Base-by-base conservation (phyloP, 2,113 vertebrate species). In the Motacilla alba region DNA sequence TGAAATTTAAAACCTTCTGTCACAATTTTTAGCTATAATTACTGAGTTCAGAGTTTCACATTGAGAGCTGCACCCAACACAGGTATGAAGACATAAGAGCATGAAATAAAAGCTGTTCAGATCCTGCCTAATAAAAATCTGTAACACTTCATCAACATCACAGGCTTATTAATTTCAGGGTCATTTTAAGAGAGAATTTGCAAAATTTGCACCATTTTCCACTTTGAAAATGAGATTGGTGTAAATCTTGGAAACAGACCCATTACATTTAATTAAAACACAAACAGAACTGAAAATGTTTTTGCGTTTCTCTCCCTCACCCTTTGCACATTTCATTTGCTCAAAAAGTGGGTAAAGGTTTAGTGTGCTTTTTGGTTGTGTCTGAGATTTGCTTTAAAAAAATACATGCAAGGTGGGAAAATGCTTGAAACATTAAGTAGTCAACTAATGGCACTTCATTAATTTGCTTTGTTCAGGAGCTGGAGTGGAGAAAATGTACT, bases 111-210 rank as follows among this genome's bases (percentile, higher is more conserved):
- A 84, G 22, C 69, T 68, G 37, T 64, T 86, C 60, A 55, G n/a
- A 70, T 90, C 73, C 68, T 90, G 44, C 44, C 44, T 83, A 83
- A 66, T 77, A 92, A 76, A 94, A 84, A 59, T 80, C 73, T 78
- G 55, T 86, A 86, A 84, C 83, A 88, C 64, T 96, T 93, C 92
- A 84, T 94, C 77, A 89, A 13, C 69, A 69, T 79, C 58, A 72
- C n/a, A 86, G n/a, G 23, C 17, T 83, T 92, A 83, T 93, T 93
- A 90, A 90, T 84, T 94, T 93, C 85, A 93, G 56, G 69, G n/a
- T 88, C 27, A 59, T 91, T 93, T 94, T 74, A 83, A 83, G 43
- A 74, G 21, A 26, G 64, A 92, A 89, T 81, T 94, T 87, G 49
- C 60, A 37, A 85, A 94, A 56, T 90, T 87, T 89, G n/a, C 0